Conservation (phyloP, 2,888 invertebrate genomes). For the Sarcophaga rosellei region DNA sequence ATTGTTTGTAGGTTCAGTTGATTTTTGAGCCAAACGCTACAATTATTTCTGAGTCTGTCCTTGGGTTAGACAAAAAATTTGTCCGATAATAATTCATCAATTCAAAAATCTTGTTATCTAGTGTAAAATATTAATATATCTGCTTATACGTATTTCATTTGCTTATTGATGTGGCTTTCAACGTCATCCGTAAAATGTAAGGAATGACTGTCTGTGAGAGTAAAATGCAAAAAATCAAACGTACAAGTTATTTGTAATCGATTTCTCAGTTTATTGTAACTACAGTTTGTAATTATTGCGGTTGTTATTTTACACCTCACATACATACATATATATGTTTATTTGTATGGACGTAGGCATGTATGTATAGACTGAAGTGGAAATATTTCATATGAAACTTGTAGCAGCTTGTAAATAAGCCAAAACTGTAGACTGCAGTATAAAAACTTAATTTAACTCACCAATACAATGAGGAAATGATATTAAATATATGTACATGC, state of each 20-base stretch:
- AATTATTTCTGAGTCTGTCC: too few relatives aligned
- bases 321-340: constrained; percentile 2
- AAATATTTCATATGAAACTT: not conserved
- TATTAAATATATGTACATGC: too few relatives aligned
- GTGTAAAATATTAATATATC: too few relatives aligned
- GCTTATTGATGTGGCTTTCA: too few relatives aligned
- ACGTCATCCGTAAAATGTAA: too few relatives aligned
- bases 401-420: constrained; percentile 17
- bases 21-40: too few relatives aligned
- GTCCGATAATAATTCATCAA: too few relatives aligned
- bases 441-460: constrained; percentile 56
- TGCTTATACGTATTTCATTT: too few relatives aligned
- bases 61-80: too few relatives aligned
- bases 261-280: constrained; percentile 60
- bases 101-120: too few relatives aligned
- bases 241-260: constrained; percentile 56
- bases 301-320: constrained; percentile 46
- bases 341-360: not conserved
- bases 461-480: not conserved
- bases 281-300: constrained; percentile 57
- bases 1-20: too few relatives aligned
- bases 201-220: too few relatives aligned
- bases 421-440: constrained; percentile 51
- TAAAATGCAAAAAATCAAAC: not conserved
- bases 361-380: not conserved